Conservation (phyloP, 1,140 invertebrate species). For the Drosophila virilis region DNA sequence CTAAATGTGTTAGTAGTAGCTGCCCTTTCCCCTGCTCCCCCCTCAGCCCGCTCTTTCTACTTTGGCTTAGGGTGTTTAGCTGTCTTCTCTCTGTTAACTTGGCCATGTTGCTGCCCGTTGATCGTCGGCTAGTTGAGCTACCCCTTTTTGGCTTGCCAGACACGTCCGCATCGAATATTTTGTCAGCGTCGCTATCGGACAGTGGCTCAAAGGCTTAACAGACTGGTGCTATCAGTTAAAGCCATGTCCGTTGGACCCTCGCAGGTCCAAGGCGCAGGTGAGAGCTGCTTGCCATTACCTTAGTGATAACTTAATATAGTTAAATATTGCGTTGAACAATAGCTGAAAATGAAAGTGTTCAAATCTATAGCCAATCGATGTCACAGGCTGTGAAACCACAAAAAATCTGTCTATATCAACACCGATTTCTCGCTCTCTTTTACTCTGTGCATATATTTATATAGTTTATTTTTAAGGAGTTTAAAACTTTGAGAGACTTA, state of each 20-base stretch:
- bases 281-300: slow-evolving; percentile 19
- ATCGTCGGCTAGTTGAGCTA: background rate
- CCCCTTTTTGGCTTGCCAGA: slow-evolving; percentile 33
- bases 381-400: background rate
- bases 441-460: background rate
- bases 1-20: slow-evolving; percentile 3
- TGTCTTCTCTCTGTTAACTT: background rate
- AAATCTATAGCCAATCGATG: background rate
- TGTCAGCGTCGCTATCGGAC: slow-evolving; percentile 28
- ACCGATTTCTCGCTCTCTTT: background rate
- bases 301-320: background rate
- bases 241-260: slow-evolving; percentile 12
- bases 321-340: background rate
- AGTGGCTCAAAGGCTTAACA: slow-evolving; percentile 37
- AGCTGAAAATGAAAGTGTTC: background rate
- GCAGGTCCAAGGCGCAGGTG: slow-evolving; percentile 39
- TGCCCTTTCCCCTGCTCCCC: background rate
- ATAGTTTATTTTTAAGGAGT: background rate
- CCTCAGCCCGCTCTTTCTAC: background rate
- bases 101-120: background rate
- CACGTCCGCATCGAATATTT: slow-evolving; percentile 43
- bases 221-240: slow-evolving; percentile 26
- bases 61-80: background rate
- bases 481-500: too few species aligned
- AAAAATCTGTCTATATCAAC: background rate